Evolutionary conservation across 2,113 vertebrate species (phyloP), one percentile per base, ranked within the genome.

Genomic region (Tragelaphus buxtoni): DNA sequence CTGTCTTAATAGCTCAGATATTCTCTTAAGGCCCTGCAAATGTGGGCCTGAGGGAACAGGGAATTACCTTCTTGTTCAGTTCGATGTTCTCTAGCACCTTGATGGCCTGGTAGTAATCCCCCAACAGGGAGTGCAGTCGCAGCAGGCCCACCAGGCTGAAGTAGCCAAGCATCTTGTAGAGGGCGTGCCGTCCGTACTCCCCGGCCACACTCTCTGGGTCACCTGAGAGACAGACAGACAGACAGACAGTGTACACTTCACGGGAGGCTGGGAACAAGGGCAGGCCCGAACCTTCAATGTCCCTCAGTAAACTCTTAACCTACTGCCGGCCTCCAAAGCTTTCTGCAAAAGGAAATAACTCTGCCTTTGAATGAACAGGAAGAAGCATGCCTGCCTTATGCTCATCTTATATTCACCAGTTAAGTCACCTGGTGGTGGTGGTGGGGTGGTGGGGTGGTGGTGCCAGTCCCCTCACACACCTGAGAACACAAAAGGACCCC

Each of bases 11-110:
- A 76, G 8, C 53, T 22, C 10, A 39, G 79, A 47, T 26, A 9
- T 51, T 61, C 58, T 63, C 51, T 55, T 7, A 3, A 39, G 53
- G 55, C 35, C 24, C 49, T 17, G n/a, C 18, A 28, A 8, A 53
- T 58, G 20, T 4, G 18, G 32, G 93, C 47, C 12, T 0, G 96
- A 47, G 88, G 87, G 65, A 7, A 49, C 0, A 1, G 6, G 20
- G 0, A 1, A 1, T 94, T 98, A 99, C 99, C 99, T 99, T 99
- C 98, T 99, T 99, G 98, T 99, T 99, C 95, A 99, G 99, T 88
- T 99, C 99, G 0, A 99, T 99, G 97, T 99, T 99, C 98, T 99
- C 99, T 92, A 99, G 98, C 90, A 99, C 99, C 98, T 99, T 99
- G 97, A 99, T 99, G 51, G 99, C 99, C 98, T 99, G 99, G 98